These are phyloP conservation scores for Microplitis deprimator DNA, from an alignment of 2,888 invertebrate species.

Conservation along the genomic window DNA sequence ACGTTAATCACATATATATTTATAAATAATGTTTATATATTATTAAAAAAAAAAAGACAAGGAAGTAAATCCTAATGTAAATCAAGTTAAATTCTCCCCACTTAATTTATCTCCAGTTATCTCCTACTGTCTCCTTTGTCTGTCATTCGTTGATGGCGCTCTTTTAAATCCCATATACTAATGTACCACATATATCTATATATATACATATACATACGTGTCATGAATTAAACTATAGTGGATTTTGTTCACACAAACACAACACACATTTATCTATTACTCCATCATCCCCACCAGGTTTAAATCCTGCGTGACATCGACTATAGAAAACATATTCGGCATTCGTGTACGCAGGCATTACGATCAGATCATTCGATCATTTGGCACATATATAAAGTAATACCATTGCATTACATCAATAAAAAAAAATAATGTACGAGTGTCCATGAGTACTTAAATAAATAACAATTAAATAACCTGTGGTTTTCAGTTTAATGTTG, in stretches of 20 bases:
- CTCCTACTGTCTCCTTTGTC: conserved; percentile 14
- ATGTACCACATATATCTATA: background rate
- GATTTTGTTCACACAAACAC: background rate
- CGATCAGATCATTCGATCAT: background rate
- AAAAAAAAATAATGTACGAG: background rate
- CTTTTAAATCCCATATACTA: background rate
- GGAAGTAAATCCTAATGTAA: background rate
- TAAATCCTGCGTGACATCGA: conserved; percentile 1
- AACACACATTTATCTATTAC: background rate
- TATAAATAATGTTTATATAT: background rate
- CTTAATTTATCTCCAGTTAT: conserved; percentile 9
- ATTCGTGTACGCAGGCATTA: background rate
- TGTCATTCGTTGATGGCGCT: background rate
- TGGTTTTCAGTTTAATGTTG: background rate
- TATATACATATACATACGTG: background rate
- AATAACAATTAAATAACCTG: background rate
- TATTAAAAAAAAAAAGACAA: background rate
- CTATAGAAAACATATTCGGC: conserved; percentile 1
- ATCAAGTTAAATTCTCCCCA: background rate
- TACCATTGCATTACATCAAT: background rate
- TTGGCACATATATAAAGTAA: background rate
- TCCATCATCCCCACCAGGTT: background rate
- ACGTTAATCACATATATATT: background rate
- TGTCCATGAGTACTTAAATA: background rate
- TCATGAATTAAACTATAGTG: background rate